These are phyloP conservation scores for Pseudomyrmex concolor DNA, from an alignment of 1,140 invertebrate genomes.

Conservation along the genomic window DNA sequence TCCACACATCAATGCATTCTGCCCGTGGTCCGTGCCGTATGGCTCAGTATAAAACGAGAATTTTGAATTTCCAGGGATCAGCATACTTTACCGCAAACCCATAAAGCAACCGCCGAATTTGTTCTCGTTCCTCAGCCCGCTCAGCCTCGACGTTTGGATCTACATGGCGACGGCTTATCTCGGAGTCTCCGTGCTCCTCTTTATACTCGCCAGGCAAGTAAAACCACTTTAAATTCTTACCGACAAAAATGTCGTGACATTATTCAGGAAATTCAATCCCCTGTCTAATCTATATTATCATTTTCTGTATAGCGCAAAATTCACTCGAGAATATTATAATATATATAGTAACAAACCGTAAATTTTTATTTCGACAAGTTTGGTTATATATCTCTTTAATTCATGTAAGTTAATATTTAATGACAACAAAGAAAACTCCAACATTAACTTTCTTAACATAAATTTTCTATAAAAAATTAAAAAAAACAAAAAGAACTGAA, in stretches of 20 bases:
- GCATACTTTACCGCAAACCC: slow-evolving; percentile 96
- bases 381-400: too few relatives aligned
- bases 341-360: neutral
- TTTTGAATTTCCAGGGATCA: slow-evolving; percentile 87
- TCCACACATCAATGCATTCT: slow-evolving; percentile 55
- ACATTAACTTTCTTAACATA: neutral
- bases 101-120: slow-evolving; percentile 95
- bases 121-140: slow-evolving; percentile 96
- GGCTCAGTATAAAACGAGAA: slow-evolving; percentile 38
- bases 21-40: neutral
- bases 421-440: neutral
- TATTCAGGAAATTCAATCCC: slow-evolving; percentile 43
- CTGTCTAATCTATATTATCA: slow-evolving; percentile 19
- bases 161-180: slow-evolving; percentile 97
- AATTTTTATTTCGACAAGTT: neutral
- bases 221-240: slow-evolving; percentile 49
- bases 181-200: slow-evolving; percentile 96
- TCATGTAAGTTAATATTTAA: neutral
- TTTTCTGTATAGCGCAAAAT: neutral
- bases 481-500: neutral
- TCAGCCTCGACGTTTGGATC: slow-evolving; percentile 97
- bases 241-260: slow-evolving; percentile 56
- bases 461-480: neutral
- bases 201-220: slow-evolving; percentile 94
- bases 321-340: neutral